phyloP scores from a whole-genome alignment of 2,888 invertebrate species.

The Phytoseiulus persimilis region DNA sequence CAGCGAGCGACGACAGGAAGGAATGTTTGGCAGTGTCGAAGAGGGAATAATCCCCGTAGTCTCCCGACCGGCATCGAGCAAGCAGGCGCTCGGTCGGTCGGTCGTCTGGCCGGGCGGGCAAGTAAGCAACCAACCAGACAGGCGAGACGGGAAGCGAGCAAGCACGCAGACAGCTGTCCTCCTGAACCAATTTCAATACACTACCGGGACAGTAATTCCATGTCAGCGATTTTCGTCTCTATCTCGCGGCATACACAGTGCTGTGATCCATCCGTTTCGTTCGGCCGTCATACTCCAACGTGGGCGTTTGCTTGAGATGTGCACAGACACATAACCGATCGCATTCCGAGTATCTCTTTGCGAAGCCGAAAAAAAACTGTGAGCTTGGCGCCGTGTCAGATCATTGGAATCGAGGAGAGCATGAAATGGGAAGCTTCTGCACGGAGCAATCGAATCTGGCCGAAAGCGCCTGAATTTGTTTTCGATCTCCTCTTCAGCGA shows the following conservation, averaged over 20 bases:
- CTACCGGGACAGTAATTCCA: neutral
- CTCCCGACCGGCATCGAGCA: neutral
- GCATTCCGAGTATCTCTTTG: neutral
- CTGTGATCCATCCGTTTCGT: neutral
- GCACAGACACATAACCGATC: neutral
- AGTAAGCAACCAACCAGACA: neutral
- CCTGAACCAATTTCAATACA: neutral
- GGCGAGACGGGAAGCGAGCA: neutral
- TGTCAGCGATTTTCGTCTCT: neutral
- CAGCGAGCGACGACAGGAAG: neutral
- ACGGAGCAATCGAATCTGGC: too few relatives aligned
- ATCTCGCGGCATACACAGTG: neutral
- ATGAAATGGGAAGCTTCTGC: too few relatives aligned
- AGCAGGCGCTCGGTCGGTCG: neutral
- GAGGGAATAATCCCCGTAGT: neutral
- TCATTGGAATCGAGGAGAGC: too few relatives aligned
- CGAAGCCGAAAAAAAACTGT: too few relatives aligned
- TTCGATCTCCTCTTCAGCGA: too few relatives aligned
- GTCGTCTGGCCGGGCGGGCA: too few relatives aligned
- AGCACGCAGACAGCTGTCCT: neutral
- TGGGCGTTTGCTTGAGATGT: neutral
- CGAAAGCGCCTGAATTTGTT: too few relatives aligned
- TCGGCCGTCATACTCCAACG: neutral
- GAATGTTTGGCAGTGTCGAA: neutral
- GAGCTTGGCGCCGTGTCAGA: too few relatives aligned